phyloP scores from a whole-genome alignment of 2,888 invertebrate species.

The Sphinx pinastri region DNA sequence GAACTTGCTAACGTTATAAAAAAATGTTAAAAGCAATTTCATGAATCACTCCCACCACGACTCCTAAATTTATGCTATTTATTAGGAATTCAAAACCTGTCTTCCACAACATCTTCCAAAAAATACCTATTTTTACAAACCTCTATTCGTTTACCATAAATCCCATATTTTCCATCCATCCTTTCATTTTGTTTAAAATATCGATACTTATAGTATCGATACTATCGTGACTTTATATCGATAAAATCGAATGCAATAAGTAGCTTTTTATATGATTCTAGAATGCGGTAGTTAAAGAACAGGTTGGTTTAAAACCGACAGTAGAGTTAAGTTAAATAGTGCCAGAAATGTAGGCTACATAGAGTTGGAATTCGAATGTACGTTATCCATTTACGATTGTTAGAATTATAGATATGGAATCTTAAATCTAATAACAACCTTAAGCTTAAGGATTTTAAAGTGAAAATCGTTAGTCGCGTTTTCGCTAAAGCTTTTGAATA shows the following conservation, averaged over 20 bases:
- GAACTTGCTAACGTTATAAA: background rate
- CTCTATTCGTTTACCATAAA: no score
- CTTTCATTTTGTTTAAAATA: background rate
- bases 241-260: conserved; percentile 29
- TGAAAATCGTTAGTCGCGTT: background rate
- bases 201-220: background rate
- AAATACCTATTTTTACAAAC: no score
- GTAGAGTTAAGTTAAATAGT: conserved; percentile 36
- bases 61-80: background rate
- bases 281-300: conserved; percentile 30
- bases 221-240: background rate
- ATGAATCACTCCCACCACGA: background rate
- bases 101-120: conserved; percentile 11
- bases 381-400: conserved; percentile 1
- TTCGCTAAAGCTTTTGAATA: background rate
- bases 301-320: conserved; percentile 43
- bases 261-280: conserved; percentile 44
- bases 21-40: background rate
- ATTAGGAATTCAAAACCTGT: background rate
- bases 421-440: background rate
- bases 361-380: background rate
- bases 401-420: background rate
- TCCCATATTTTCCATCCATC: no score
- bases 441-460: background rate
- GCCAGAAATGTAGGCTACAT: conserved; percentile 27